A percentile compares a stretch with the other conserved stretches of the same genome.
These are phyloP conservation scores for Bombus waltoni DNA, from an alignment of 1,140 invertebrate genomes.

Conservation along the genomic window DNA sequence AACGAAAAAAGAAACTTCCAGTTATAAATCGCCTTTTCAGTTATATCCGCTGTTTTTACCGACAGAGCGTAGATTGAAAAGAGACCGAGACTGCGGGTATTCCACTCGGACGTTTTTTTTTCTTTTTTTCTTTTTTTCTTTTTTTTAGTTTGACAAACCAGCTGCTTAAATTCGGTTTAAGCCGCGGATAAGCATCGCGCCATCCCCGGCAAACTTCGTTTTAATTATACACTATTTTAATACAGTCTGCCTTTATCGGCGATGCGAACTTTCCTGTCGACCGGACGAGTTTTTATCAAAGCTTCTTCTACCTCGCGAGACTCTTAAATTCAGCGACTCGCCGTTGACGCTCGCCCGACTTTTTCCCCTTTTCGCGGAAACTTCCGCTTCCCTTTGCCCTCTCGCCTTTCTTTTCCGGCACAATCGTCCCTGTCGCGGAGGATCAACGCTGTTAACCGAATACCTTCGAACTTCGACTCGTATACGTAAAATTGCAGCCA, in stretches of 20 bases:
- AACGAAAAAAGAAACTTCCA: background rate
- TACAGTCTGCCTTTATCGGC: conserved; percentile 31
- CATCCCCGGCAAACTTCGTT: conserved; percentile 27
- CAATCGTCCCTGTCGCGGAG: background rate
- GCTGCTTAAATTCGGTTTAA: conserved; percentile 47
- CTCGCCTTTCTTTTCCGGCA: background rate
- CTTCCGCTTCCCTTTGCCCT: background rate
- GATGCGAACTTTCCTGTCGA: conserved; percentile 8
- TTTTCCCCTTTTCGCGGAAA: conserved; percentile 22
- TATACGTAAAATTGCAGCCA: background rate
- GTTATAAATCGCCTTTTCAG: conserved; percentile 29
- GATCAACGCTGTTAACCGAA: background rate
- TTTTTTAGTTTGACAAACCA: conserved; percentile 20
- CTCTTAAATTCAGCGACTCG: conserved; percentile 17
- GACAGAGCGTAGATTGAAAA: background rate
- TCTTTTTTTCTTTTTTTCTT: background rate
- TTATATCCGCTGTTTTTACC: conserved; percentile 19
- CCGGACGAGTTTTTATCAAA: conserved; percentile 41
- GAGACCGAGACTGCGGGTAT: background rate
- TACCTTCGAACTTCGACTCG: background rate
- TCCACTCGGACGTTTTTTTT: conserved; percentile 3
- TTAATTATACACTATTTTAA: conserved; percentile 48
- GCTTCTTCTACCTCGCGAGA: conserved; percentile 14
- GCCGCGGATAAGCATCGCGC: conserved; percentile 30
- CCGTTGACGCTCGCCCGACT: conserved; percentile 4